Evolutionary conservation across 2,113 vertebrate species (phyloP), one percentile per base, ranked within the genome.

Genomic region (Hydrolagus affinis): DNA sequence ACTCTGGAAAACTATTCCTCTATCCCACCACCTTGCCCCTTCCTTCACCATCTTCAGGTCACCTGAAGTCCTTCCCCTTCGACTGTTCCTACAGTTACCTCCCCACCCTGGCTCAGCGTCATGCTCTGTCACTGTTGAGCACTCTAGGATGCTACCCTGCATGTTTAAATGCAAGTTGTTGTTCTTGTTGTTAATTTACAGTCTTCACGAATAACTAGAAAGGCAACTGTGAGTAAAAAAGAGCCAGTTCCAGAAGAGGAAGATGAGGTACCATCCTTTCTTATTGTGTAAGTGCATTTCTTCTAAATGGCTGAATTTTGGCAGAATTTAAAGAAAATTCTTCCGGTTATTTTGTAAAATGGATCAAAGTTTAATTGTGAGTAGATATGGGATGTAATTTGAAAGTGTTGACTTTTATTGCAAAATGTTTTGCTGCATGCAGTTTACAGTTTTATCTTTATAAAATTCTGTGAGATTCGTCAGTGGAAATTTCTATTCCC

Each of bases 181-280:
- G 44, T 44, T 44, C 44, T 44, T 44, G 44, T n/a, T n/a, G 64
- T 83, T 66, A 30, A 83, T 66, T 83, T 83, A 32, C 59, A 83
- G 78, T 30, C 19, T 25, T 83, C 78, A 12, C 15, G 6, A 83
- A 68, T 30, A 32, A 66, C 76, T 44, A 1, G 44, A 17, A 17
- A 28, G 23, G 8, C 15, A 28, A 64, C 21, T n/a, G 15, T 23
- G 11, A 19, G 76, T 12, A 57, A 80, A 15, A 80, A 80, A 28
- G n/a, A 60, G 17, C 76, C 76, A 19, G 28, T 80, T 80, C 64
- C 76, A 66, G 77, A 83, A 68, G 60, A 69, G 66, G 66, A 83
- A 4, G 78, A 83, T 30, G 77, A 80, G 9, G 44, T 44, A 6
- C 44, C 44, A 44, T 83, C 78, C 19, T 83, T 83, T 68, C 60